Evolutionary conservation across 1,140 invertebrate genomes (phyloP).

Genomic region (Apis laboriosa): DNA sequence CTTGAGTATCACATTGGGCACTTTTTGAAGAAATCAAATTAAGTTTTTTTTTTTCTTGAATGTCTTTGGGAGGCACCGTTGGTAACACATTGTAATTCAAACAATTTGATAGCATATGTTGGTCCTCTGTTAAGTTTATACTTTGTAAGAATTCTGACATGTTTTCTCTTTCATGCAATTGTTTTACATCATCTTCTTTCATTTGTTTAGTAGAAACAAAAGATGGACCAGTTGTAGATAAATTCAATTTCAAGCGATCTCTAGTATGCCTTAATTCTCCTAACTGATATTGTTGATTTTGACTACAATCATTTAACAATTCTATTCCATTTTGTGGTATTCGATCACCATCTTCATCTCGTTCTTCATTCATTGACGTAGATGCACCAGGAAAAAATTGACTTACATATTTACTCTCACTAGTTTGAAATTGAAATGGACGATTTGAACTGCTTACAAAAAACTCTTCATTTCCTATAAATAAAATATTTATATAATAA

Average conservation of each 20-base stretch:
- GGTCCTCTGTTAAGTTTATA: constrained; percentile 46
- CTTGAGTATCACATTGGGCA: constrained; percentile 63
- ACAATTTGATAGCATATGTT: constrained; percentile 45
- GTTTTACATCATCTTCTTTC: constrained; percentile 52
- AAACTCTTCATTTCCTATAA: constrained; percentile 84
- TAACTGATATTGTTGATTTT: constrained; percentile 75
- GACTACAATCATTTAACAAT: constrained; percentile 64
- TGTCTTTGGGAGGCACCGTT: constrained; percentile 60
- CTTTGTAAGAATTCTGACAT: constrained; percentile 32
- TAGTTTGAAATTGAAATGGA: constrained; percentile 84
- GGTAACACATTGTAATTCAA: constrained; percentile 57
- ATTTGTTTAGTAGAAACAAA: constrained; percentile 50
- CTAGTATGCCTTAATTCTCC: constrained; percentile 88
- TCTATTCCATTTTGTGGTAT: constrained; percentile 52
- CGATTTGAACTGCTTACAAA: constrained; percentile 87
- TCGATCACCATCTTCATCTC: constrained; percentile 58
- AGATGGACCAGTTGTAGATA: constrained; percentile 74
- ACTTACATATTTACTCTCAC: constrained; percentile 83
- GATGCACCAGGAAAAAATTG: constrained; percentile 87
- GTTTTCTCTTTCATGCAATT: constrained; percentile 36
- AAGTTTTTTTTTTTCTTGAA: constrained; percentile 24
- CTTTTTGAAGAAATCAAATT: constrained; percentile 59
- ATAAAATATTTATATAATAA: constrained; percentile 15
- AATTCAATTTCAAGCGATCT: constrained; percentile 86
- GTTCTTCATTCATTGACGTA: constrained; percentile 55